Conservation (phyloP, 2,888 invertebrate species). For the Philopedon plagiatum region DNA sequence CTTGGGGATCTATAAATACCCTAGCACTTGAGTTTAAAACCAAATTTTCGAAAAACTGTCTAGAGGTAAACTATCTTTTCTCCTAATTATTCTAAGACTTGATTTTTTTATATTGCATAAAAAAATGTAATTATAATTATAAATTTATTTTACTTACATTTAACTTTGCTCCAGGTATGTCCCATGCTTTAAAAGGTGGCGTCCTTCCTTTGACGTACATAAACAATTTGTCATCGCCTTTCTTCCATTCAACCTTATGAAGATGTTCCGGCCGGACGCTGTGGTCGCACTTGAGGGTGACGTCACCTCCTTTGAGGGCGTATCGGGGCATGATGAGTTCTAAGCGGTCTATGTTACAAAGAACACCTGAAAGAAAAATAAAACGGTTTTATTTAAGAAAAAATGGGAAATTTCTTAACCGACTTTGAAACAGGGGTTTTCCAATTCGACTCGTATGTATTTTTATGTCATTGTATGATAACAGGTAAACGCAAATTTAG, state of each 20-base stretch:
- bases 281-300: slow-evolving; percentile 81
- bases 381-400: background rate
- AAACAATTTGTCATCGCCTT: slow-evolving; percentile 82
- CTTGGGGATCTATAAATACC: no score
- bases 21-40: no score
- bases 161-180: slow-evolving; percentile 80
- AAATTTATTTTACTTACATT: slow-evolving; percentile 75
- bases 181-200: slow-evolving; percentile 80
- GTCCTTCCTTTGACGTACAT: slow-evolving; percentile 84
- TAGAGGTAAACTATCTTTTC: no score
- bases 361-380: slow-evolving; percentile 60
- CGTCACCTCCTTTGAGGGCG: slow-evolving; percentile 80
- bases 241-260: slow-evolving; percentile 84
- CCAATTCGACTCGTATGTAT: no score
- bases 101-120: no score
- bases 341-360: slow-evolving; percentile 65
- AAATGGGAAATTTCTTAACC: background rate
- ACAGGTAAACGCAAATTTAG: no score
- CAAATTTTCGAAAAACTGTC: no score
- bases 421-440: background rate
- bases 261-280: slow-evolving; percentile 81
- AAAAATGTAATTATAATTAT: no score
- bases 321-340: slow-evolving; percentile 72
- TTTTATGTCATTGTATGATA: no score
- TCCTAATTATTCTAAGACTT: no score